These are phyloP conservation scores for Drosophila putrida DNA, from an alignment of 2,888 invertebrate genomes.

Conservation along the genomic window DNA sequence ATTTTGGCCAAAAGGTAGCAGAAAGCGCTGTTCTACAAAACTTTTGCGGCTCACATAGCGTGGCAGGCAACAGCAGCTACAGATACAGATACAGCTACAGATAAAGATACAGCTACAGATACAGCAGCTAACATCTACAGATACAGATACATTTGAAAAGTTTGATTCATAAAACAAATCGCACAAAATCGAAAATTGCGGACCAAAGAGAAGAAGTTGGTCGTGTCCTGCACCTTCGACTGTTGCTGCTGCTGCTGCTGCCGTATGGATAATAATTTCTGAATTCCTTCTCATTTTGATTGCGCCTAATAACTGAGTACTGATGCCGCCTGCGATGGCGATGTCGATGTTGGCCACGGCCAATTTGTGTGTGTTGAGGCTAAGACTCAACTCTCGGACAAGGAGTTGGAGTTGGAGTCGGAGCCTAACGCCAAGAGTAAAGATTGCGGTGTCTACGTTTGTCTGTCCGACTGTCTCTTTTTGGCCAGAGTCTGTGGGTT, in stretches of 20 bases:
- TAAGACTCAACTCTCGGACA: neutral
- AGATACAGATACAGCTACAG: slow-evolving; percentile 20
- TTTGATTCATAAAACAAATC: slow-evolving; percentile 78
- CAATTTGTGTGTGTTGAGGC: slow-evolving; percentile 41
- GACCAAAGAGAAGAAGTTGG: slow-evolving; percentile 45
- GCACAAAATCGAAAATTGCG: slow-evolving; percentile 77
- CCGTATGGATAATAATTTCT: slow-evolving; percentile 78
- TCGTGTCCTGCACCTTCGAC: slow-evolving; percentile 60
- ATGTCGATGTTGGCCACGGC: slow-evolving; percentile 39
- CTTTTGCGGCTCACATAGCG: slow-evolving; percentile 36
- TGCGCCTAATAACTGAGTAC: slow-evolving; percentile 82
- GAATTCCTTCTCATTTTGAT: slow-evolving; percentile 82
- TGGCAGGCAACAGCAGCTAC: neutral
- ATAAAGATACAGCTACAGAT: slow-evolving; percentile 29
- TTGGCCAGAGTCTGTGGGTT: slow-evolving; percentile 46
- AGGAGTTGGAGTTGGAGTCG: slow-evolving; percentile 9
- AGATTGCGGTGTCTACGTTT: slow-evolving; percentile 36
- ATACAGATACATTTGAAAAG: slow-evolving; percentile 73
- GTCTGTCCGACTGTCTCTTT: slow-evolving; percentile 1
- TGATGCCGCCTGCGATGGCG: slow-evolving; percentile 71
- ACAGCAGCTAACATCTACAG: slow-evolving; percentile 9
- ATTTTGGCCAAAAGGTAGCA: slow-evolving; percentile 64
- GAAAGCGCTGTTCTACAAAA: slow-evolving; percentile 48
- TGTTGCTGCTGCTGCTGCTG: slow-evolving; percentile 17
- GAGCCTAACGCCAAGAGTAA: slow-evolving; percentile 48